Conservation (phyloP, 2,797 vertebrate species). For the Microtus californicus region DNA sequence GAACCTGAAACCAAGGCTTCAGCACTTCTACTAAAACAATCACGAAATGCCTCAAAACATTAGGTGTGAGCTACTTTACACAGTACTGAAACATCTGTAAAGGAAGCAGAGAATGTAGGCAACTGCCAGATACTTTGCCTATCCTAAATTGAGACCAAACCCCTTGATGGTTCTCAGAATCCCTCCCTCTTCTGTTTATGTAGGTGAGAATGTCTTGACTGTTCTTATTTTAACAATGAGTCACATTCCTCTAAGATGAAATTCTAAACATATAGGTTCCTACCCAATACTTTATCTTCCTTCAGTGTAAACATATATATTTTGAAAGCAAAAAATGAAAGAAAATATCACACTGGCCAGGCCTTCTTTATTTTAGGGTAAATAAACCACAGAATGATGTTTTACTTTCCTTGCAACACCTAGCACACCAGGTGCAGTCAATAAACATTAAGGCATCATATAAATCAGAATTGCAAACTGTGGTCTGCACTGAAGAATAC, state of each 20-base stretch:
- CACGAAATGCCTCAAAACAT: constrained; percentile 53
- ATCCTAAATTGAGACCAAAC: constrained; percentile 46
- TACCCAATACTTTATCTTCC: not conserved
- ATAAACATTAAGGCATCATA: constrained; percentile 79
- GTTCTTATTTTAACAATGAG: constrained; percentile 29
- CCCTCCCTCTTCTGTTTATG: not conserved
- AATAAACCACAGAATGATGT: constrained; percentile 53
- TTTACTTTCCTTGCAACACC: constrained; percentile 65
- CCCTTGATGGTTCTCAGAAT: not conserved
- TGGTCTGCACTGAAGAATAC: constrained; percentile 59
- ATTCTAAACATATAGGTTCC: constrained; percentile 6
- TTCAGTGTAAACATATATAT: not conserved
- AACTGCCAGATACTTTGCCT: constrained; percentile 44
- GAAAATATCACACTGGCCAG: not conserved
- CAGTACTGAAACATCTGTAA: constrained; percentile 59
- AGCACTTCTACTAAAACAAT: constrained; percentile 59
- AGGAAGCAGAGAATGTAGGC: not conserved
- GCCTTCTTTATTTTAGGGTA: constrained; percentile 51
- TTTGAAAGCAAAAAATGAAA: constrained; percentile 36
- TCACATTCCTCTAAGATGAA: not conserved
- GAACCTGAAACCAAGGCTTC: constrained; percentile 61
- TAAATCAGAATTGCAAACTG: constrained; percentile 75
- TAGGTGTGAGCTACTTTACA: constrained; percentile 33
- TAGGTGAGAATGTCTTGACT: not conserved
- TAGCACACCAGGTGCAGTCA: constrained; percentile 73